phyloP scores from a whole-genome alignment of 2,113 vertebrate genomes.

The Microcebus tavaratra region DNA sequence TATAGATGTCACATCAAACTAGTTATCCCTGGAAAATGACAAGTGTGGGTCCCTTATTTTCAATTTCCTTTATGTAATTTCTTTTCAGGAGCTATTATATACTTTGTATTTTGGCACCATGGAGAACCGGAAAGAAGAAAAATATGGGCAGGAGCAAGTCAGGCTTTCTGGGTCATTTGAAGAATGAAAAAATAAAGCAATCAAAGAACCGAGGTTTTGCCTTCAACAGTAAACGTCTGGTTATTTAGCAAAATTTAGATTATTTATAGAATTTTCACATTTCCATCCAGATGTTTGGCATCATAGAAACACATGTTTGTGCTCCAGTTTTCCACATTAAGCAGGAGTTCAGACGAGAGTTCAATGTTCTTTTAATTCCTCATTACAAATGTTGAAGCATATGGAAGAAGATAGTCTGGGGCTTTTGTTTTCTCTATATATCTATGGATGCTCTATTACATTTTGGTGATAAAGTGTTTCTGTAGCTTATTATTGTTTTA shows the following conservation, averaged over 20 bases:
- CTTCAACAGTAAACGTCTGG: not conserved
- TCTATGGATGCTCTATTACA: not conserved
- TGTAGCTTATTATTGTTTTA: not conserved
- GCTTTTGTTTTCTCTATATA: not conserved
- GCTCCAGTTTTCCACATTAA: not conserved
- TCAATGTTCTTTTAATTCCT: not conserved
- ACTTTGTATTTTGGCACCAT: not conserved
- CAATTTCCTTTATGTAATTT: not conserved
- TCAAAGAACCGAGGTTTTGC: not conserved
- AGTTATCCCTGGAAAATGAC: not conserved
- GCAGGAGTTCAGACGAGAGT: not conserved
- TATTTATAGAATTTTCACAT: constrained; percentile 51
- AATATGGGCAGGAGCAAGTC: not conserved
- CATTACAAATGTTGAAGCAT: not conserved
- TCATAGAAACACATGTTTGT: not conserved
- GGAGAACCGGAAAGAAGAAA: not conserved
- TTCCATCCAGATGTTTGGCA: constrained; percentile 36
- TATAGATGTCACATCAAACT: not conserved
- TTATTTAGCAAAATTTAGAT: constrained; percentile 35
- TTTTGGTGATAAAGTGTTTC: not conserved
- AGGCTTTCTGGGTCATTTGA: not conserved
- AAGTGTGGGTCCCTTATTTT: not conserved
- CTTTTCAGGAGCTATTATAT: not conserved
- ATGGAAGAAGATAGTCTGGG: not conserved
- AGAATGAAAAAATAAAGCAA: not conserved